phyloP scores from a whole-genome alignment of 2,797 vertebrate species.

The Myotis vivesi region DNA sequence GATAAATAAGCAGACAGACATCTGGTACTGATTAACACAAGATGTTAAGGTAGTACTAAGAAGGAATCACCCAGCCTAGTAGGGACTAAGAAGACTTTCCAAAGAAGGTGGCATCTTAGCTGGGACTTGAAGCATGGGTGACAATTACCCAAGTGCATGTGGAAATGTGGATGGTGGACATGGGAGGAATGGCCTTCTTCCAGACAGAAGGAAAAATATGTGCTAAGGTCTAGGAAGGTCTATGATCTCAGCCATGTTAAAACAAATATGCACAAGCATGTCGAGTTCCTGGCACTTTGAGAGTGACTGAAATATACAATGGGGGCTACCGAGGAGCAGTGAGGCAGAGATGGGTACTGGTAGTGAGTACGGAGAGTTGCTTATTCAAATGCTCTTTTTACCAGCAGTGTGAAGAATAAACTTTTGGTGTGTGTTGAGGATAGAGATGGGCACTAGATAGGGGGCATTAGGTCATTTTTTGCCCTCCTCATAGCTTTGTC shows the following conservation, averaged over 20 bases:
- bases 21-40: neutral
- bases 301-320: neutral
- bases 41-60: neutral
- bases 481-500: neutral
- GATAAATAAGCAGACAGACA: neutral
- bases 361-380: neutral
- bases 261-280: too few species aligned
- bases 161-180: neutral
- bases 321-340: fast-evolving
- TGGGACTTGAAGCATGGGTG: neutral
- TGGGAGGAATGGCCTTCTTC: neutral
- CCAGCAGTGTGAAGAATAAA: neutral
- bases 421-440: neutral
- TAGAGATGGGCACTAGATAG: neutral
- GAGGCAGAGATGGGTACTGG: neutral
- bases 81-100: neutral
- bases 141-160: neutral
- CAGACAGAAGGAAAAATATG: neutral
- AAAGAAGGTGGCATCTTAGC: neutral
- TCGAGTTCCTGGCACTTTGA: neutral
- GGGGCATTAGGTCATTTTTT: neutral
- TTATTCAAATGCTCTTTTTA: neutral
- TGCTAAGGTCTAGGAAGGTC: neutral
- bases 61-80: neutral
- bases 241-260: too few species aligned